Conservation (phyloP, 2,113 vertebrate species). For the Microtus ochrogaster region DNA sequence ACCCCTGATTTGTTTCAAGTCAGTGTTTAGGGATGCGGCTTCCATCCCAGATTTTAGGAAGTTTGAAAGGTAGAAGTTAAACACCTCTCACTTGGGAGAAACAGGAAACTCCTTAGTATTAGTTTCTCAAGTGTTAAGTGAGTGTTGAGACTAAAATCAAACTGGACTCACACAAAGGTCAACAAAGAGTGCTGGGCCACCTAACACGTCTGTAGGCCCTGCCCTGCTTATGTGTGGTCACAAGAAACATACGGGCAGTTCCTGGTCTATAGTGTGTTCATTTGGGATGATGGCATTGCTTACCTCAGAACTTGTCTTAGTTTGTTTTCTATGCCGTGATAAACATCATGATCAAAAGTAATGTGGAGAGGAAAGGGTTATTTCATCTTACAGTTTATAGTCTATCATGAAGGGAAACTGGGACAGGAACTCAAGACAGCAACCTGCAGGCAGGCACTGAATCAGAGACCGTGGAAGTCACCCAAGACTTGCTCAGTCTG, state of each 20-base stretch:
- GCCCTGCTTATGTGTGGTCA: background rate
- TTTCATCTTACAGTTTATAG: background rate
- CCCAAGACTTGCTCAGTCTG: background rate
- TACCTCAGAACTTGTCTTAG: background rate
- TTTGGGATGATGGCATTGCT: background rate
- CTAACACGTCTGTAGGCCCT: background rate
- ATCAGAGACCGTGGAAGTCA: background rate
- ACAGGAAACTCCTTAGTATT: background rate
- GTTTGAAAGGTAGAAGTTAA: background rate
- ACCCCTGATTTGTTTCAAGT: background rate
- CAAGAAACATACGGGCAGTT: background rate
- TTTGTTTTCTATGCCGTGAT: background rate
- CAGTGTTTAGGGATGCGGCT: background rate
- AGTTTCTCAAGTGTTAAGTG: background rate
- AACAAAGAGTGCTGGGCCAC: background rate
- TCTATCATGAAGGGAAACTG: background rate
- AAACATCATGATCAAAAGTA: background rate
- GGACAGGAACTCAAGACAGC: background rate
- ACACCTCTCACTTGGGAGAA: background rate
- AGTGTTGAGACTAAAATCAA: background rate
- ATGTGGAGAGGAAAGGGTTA: background rate
- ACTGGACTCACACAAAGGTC: background rate
- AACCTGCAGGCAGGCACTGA: background rate
- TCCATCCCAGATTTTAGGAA: background rate
- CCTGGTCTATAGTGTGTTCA: background rate